Base-by-base conservation (phyloP, 2,888 invertebrate genomes). In the Phytoseiulus persimilis region DNA sequence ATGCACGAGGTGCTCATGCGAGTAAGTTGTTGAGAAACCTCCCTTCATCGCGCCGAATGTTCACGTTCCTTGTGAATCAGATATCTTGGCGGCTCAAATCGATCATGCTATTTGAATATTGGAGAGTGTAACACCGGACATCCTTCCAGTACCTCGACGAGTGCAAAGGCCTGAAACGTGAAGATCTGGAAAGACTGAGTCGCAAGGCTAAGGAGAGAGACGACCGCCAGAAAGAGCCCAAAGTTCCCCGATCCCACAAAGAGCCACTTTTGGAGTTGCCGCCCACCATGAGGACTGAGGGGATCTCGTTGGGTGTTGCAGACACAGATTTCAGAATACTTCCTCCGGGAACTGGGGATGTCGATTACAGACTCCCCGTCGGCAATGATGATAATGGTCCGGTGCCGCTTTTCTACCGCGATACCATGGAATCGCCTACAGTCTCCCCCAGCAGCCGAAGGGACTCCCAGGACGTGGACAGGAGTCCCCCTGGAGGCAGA, bases 61-160 rank as follows among this genome's bases (percentile, higher is more conserved):
- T n/a, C n/a, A n/a, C n/a, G n/a, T n/a, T n/a, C n/a, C n/a, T n/a
- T n/a, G n/a, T n/a, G n/a, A n/a, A n/a, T n/a, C n/a, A n/a, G n/a
- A n/a, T n/a, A n/a, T n/a, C n/a, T n/a, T n/a, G n/a, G n/a, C n/a
- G n/a, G n/a, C n/a, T n/a, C n/a, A n/a, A n/a, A 65, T 3, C 65
- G 65, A 65, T 65, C 65, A 23, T 9, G 3, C 5, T 6, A 39
- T 39, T 39, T 3, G 3, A 39, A 39, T 39, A 39, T 39, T 9
- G 39, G 9, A 3, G 39, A 39, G 39, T 9, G 5, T 65, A 6
- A 65, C 28, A 23, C 11, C 1, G 65, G 65, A 45, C 18, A 32
- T 65, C 2, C 45, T 93, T 94, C 90, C 94, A 95, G 94, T 97
- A 97, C 93, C 95, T 97, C 92, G 97, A 97, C 18, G 87, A 87